Conservation (phyloP, 2,888 invertebrate genomes). For the Mesorhabditis spiculigera region DNA sequence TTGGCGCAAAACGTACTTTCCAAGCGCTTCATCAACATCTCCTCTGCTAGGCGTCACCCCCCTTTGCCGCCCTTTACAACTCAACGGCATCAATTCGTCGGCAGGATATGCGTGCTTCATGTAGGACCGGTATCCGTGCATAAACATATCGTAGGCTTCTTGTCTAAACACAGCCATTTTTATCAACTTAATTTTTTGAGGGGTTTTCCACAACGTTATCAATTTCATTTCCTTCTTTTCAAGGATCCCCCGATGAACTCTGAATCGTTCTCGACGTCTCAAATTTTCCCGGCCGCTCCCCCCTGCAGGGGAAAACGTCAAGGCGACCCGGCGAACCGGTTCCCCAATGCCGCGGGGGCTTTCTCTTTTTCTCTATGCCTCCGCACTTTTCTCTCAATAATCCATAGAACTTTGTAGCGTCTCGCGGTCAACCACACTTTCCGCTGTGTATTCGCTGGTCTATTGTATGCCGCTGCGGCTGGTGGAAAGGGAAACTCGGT, state of each 20-base stretch:
- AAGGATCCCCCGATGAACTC: neutral
- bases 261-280: too few species aligned
- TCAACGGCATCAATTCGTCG: conserved; percentile 94
- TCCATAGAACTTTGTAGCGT: too few species aligned
- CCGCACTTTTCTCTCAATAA: too few species aligned
- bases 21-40: conserved; percentile 91
- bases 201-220: neutral
- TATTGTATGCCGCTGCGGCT: too few species aligned
- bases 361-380: too few species aligned
- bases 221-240: neutral
- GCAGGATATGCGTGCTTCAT: conserved; percentile 94
- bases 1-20: conserved; percentile 76
- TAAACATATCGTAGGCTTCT: conserved; percentile 86
- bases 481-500: too few species aligned
- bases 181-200: neutral
- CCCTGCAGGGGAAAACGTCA: too few species aligned
- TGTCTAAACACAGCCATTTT: conserved; percentile 31
- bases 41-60: conserved; percentile 86
- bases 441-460: too few species aligned
- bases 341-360: too few species aligned
- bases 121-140: conserved; percentile 89
- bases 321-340: too few species aligned
- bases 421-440: too few species aligned
- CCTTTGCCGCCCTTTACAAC: conserved; percentile 84
- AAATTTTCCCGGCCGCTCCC: too few species aligned